A percentile compares a stretch with the other conserved stretches of the same genome.
Evolutionary conservation across 2,113 vertebrate genomes (phyloP).

Genomic region (Sigmodon hispidus): DNA sequence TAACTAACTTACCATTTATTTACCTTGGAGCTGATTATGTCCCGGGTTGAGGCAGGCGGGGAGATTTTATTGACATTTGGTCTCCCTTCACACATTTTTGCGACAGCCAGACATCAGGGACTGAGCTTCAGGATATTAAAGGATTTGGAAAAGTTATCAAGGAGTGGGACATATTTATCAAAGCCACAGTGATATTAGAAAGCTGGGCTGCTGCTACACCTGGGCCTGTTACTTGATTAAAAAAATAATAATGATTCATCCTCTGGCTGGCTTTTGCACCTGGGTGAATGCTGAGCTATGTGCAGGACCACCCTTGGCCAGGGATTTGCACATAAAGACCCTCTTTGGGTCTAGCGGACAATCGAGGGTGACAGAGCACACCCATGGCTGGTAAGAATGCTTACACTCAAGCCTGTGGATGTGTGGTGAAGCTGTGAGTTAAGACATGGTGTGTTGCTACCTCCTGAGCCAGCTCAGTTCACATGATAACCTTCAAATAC

Average conservation of each 20-base stretch:
- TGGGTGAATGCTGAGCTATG: constrained; percentile 73
- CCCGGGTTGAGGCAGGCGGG: constrained; percentile 75
- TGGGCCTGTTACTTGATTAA: constrained; percentile 84
- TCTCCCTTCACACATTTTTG: constrained; percentile 81
- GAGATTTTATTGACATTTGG: constrained; percentile 83
- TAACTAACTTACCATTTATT: constrained; percentile 74
- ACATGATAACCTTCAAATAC: neutral
- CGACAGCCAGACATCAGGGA: constrained; percentile 77
- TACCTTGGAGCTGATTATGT: constrained; percentile 80
- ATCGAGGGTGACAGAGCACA: constrained; percentile 26
- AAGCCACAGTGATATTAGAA: constrained; percentile 83
- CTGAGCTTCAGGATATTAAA: constrained; percentile 83
- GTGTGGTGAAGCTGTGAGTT: neutral
- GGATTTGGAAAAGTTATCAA: constrained; percentile 86
- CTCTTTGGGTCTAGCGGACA: constrained; percentile 54
- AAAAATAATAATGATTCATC: constrained; percentile 85
- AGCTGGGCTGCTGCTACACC: constrained; percentile 78
- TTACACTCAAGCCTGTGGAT: neutral
- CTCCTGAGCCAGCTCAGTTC: neutral
- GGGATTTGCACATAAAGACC: constrained; percentile 64
- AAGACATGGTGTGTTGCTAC: neutral
- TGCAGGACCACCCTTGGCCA: constrained; percentile 68
- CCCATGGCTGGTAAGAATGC: neutral
- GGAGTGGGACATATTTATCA: constrained; percentile 86
- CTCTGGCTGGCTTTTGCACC: constrained; percentile 74